A percentile compares a stretch with the other conserved stretches of the same genome.
phyloP scores from a whole-genome alignment of 1,140 invertebrate species.

The Epicauta chinensis region DNA sequence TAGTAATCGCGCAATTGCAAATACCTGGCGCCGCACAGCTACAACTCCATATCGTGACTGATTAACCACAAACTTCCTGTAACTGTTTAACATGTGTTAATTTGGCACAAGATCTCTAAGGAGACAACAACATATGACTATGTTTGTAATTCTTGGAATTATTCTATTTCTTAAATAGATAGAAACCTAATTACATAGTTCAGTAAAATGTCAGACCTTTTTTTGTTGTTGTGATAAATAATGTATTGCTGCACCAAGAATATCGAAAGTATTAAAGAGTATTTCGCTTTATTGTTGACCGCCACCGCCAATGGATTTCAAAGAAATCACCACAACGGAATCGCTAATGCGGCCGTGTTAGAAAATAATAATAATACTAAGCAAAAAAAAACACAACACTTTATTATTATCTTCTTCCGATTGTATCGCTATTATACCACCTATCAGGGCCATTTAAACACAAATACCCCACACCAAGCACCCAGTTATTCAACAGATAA shows the following conservation, averaged over 20 bases:
- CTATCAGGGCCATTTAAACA: too few relatives aligned
- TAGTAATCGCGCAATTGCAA: too few relatives aligned
- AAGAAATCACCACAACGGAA: slow-evolving; percentile 5
- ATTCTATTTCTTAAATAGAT: too few relatives aligned
- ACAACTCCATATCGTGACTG: slow-evolving; percentile 19
- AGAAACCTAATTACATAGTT: slow-evolving; percentile 16
- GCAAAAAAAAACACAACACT: too few relatives aligned
- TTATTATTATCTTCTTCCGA: slow-evolving; percentile 6
- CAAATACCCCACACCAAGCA: too few relatives aligned
- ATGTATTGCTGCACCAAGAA: slow-evolving; percentile 16
- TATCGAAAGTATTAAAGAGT: too few relatives aligned
- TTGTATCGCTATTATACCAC: slow-evolving; percentile 6
- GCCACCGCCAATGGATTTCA: slow-evolving; percentile 9
- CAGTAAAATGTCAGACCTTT: slow-evolving; percentile 18
- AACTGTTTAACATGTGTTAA: slow-evolving; percentile 20
- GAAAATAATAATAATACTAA: too few relatives aligned
- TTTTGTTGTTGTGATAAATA: slow-evolving; percentile 23
- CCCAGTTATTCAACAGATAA: too few relatives aligned
- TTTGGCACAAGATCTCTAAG: slow-evolving; percentile 15
- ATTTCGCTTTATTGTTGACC: slow-evolving; percentile 15
- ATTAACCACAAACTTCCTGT: slow-evolving; percentile 22
- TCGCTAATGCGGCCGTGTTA: slow-evolving; percentile 1
- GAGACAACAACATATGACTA: slow-evolving; percentile 10
- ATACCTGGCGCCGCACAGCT: too few relatives aligned
- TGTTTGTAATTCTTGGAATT: slow-evolving; percentile 14